Evolutionary conservation across 2,113 vertebrate species (phyloP), one percentile per base, ranked within the genome.

Genomic region (Vulpes lagopus): DNA sequence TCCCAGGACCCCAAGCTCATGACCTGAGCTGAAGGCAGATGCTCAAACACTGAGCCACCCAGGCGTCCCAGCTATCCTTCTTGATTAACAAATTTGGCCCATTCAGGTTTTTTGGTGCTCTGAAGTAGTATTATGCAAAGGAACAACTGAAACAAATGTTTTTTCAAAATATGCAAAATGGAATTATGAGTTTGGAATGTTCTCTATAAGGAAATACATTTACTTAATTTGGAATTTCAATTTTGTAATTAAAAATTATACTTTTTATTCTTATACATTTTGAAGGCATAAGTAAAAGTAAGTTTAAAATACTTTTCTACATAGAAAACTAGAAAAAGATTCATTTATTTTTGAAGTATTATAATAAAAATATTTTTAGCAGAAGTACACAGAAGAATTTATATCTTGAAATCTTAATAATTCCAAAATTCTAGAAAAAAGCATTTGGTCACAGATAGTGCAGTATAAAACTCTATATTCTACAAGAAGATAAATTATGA

Each of bases 51-150:
- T 43, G 43, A 43, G 7, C 7, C 43, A 43, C 43, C 38, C 38
- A 43, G 38, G 38, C 4, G 38, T 43, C 38, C 38, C 43, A 99
- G 88, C 96, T 98, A 97, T 95, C 98, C 87, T 98, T 97, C 87
- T 98, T 97, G 96, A 98, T 98, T 98, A 97, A 95, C 55, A 74
- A 73, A 95, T 97, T 97, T 97, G 87, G 60, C 78, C 94, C 94
- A 96, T 90, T 97, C 76, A 96, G 25, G 49, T 69, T 78, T 96
- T 95, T 96, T 97, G 87, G 79, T 93, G n/a, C 38, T 69, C 10
- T 87, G n/a, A 83, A 87, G n/a, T 88, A 53, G 82, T 87, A 25
- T 78, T 65, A 49, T 43, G 11, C 5, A 65, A 15, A 35, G n/a
- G 38, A 30, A 82, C 8, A 60, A 57, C 6, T 49, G 55, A 95